These are phyloP conservation scores for Sminthurides aquaticus DNA, from an alignment of 2,888 invertebrate species.

Conservation along the genomic window DNA sequence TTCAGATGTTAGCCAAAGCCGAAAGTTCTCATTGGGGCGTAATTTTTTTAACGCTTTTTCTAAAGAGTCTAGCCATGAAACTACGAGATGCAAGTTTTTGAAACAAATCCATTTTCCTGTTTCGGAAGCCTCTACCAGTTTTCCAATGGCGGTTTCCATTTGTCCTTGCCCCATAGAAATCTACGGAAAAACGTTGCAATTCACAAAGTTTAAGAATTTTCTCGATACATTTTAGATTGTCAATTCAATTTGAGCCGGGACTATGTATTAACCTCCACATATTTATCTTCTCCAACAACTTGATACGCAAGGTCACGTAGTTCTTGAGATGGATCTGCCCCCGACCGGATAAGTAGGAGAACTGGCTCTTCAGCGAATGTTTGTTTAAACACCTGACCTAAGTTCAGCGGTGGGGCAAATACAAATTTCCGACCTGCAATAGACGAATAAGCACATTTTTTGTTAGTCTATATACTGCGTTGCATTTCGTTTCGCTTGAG, in stretches of 20 bases:
- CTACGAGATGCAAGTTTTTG: slow-evolving; percentile 72
- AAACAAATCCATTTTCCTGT: slow-evolving; percentile 69
- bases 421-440: slow-evolving; percentile 52
- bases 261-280: slow-evolving; percentile 52
- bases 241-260: background rate
- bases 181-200: slow-evolving; percentile 46
- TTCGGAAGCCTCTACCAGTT: slow-evolving; percentile 55
- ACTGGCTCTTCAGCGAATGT: slow-evolving; percentile 61
- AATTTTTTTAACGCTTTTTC: slow-evolving; percentile 57
- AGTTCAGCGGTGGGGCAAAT: slow-evolving; percentile 55
- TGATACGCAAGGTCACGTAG: slow-evolving; percentile 59
- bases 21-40: slow-evolving; percentile 54
- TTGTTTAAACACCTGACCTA: slow-evolving; percentile 55
- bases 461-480: background rate
- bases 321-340: slow-evolving; percentile 80
- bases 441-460: background rate
- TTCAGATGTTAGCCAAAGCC: slow-evolving; percentile 81
- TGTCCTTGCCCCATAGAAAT: slow-evolving; percentile 76
- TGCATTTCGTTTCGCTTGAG: background rate
- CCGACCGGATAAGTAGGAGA: slow-evolving; percentile 72
- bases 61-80: slow-evolving; percentile 61
- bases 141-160: slow-evolving; percentile 57
- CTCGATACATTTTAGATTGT: slow-evolving; percentile 28
- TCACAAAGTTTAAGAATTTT: slow-evolving; percentile 43
- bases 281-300: slow-evolving; percentile 51